Conservation (phyloP, 2,888 invertebrate genomes). For the Lasioglossum morio region DNA sequence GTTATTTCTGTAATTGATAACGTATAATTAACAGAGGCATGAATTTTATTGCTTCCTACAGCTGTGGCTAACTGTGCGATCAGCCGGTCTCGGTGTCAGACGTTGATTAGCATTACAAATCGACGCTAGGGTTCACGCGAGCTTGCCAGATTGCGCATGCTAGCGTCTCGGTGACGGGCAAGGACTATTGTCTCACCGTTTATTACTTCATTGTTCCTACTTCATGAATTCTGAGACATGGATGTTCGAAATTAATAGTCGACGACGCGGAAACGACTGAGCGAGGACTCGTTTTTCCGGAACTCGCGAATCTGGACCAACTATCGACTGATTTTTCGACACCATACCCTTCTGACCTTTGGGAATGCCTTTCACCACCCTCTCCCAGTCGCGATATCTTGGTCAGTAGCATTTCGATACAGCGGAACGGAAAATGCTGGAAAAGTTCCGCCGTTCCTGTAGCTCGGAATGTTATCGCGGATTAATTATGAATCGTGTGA, state of each 20-base stretch:
- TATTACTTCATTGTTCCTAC: neutral
- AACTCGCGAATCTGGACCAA: conserved; percentile 26
- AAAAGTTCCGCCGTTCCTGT: neutral
- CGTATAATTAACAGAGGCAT: neutral
- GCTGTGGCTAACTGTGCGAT: neutral
- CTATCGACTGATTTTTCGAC: conserved; percentile 24
- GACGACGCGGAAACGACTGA: neutral
- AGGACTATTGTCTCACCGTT: neutral
- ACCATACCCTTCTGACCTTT: conserved; percentile 35
- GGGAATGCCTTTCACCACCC: conserved; percentile 20
- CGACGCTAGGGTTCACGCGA: conserved; percentile 35
- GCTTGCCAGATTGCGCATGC: neutral
- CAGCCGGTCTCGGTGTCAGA: conserved; percentile 42
- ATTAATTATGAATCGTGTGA: neutral
- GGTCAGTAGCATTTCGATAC: neutral
- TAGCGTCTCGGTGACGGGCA: neutral
- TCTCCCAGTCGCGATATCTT: neutral
- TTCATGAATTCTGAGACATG: neutral
- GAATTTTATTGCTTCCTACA: neutral
- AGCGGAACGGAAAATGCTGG: neutral
- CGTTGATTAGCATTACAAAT: conserved; percentile 68
- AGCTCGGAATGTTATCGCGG: too few species aligned
- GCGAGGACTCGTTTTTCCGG: neutral
- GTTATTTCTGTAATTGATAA: neutral
- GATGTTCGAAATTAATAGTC: neutral